Conservation (phyloP, 2,113 vertebrate genomes). For the Holacanthus passer region DNA sequence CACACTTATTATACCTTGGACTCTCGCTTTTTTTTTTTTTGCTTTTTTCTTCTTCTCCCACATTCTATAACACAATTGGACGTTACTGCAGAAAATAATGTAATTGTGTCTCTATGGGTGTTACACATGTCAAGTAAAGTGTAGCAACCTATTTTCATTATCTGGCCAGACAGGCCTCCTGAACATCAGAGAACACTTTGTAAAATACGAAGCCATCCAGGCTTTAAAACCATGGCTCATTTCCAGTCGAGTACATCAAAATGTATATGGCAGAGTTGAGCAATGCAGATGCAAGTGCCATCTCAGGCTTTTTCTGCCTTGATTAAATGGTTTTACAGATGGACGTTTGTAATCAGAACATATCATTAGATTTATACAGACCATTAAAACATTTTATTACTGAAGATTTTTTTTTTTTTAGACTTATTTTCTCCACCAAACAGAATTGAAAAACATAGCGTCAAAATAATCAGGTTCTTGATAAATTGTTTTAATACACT, state of each 20-base stretch:
- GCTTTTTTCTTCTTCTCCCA: background rate
- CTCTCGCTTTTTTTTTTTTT: no score
- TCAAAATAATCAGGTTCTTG: background rate
- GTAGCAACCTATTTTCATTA: background rate
- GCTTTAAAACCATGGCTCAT: background rate
- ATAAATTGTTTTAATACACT: background rate
- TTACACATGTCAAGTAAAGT: slow-evolving; percentile 10
- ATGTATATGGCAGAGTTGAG: background rate
- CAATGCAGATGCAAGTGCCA: background rate
- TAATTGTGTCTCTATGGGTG: slow-evolving; percentile 9
- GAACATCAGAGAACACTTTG: background rate
- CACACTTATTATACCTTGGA: slow-evolving; percentile 19
- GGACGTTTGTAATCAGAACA: background rate
- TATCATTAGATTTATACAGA: background rate
- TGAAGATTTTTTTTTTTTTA: background rate
- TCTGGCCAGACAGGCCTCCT: background rate
- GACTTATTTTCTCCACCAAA: background rate
- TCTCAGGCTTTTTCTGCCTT: background rate
- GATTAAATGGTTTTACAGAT: slow-evolving; percentile 17
- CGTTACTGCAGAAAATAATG: slow-evolving; percentile 3
- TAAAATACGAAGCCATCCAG: background rate
- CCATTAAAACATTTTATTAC: background rate
- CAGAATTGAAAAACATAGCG: background rate
- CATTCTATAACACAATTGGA: slow-evolving; percentile 9
- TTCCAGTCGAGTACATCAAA: background rate